Evolutionary conservation across 1,140 invertebrate species (phyloP).

Genomic region (Rhynchophorus ferrugineus): DNA sequence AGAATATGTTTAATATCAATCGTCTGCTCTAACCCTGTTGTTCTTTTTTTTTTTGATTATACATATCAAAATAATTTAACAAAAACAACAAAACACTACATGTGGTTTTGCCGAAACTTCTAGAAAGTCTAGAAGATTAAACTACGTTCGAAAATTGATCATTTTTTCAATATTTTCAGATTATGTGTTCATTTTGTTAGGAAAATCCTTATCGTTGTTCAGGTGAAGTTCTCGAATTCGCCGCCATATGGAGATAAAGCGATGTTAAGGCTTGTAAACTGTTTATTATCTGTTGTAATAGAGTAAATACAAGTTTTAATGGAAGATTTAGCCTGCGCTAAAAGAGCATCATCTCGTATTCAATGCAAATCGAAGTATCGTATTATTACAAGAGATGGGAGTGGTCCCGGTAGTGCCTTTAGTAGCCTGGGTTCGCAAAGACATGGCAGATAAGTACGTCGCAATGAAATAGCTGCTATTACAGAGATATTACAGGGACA

Average conservation of each 20-base stretch:
- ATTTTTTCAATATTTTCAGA: no score
- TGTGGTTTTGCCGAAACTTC: no score
- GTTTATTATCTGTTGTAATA: slow-evolving; percentile 2
- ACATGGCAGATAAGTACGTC: background rate
- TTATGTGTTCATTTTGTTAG: no score
- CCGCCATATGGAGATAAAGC: background rate
- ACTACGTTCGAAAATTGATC: no score
- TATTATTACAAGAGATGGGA: background rate
- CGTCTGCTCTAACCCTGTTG: no score
- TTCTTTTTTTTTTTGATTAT: no score
- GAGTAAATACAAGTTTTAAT: background rate
- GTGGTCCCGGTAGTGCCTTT: background rate
- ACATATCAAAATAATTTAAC: no score
- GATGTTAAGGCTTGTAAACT: background rate
- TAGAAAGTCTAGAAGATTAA: no score
- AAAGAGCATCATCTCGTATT: background rate
- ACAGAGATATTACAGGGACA: background rate
- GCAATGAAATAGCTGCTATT: background rate
- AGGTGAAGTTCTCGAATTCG: no score
- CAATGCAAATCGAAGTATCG: background rate
- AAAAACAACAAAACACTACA: no score
- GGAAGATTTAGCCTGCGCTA: background rate
- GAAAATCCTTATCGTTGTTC: no score
- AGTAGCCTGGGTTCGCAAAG: background rate
- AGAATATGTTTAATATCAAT: no score